Evolutionary conservation across 1,140 invertebrate genomes (phyloP), one percentile per base, ranked within the genome.

Genomic region (Choristoneura fumiferana): DNA sequence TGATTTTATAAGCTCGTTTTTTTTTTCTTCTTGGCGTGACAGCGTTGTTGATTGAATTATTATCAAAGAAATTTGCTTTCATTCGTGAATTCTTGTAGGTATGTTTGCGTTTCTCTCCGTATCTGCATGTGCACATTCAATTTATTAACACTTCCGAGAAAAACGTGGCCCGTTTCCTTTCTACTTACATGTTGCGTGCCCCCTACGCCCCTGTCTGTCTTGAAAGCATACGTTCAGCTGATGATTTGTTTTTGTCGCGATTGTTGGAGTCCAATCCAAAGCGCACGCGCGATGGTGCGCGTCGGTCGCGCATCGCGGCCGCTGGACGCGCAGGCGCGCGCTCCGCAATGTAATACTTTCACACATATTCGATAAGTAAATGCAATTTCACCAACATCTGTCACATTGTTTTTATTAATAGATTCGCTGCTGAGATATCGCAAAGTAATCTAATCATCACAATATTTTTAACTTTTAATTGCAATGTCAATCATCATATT

Each of bases 261-360:
- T 39, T 22, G 40, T 14, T n/a, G n/a, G n/a, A n/a, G n/a, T n/a
- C n/a, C n/a, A 39, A 18, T 57, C 43, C 40, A 35, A 49, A 58
- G 52, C 54, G 58, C 45, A 54, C 49, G 63, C 62, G 63, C 70
- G 63, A 73, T 79, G 65, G 58, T 52, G 68, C 67, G 66, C 63
- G 60, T 62, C 76, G 65, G 77, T 79, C 65, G 62, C 81, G 79
- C 78, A 67, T 69, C 58, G 65, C 58, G 60, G 60, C 62, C 67
- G 57, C 65, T 38, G 58, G 36, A 36, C 49, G 38, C 76, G 67
- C 69, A 62, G 71, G 65, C 71, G 56, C 62, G 53, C 57, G 64
- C 66, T 62, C 45, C 54, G 64, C 66, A 65, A 54, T 61, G 55
- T 62, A 68, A 60, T 75, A 83, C 82, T 83, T 85, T 85, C 82